Evolutionary conservation across 2,113 vertebrate species (phyloP).

Genomic region (Platysternon megacephalum): DNA sequence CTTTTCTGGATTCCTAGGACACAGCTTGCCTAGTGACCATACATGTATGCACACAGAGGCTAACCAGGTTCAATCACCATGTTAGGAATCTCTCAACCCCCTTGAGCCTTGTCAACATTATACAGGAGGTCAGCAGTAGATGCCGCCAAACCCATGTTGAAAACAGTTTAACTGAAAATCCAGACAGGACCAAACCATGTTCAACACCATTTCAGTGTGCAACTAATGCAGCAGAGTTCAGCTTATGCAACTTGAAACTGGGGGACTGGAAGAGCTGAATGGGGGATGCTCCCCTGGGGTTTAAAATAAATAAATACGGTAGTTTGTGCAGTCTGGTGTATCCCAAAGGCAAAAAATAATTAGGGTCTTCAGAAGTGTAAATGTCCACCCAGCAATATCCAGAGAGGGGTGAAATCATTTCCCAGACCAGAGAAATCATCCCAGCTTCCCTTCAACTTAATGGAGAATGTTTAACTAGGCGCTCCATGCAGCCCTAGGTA

Average conservation of each 20-base stretch:
- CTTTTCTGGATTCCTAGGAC: background rate
- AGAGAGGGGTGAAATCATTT: background rate
- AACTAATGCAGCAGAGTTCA: background rate
- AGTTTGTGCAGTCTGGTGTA: rapidly evolving
- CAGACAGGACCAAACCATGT: background rate
- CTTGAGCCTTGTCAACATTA: background rate
- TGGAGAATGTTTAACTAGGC: background rate
- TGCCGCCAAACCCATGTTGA: background rate
- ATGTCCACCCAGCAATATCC: background rate
- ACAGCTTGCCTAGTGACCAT: background rate
- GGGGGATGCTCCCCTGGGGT: background rate
- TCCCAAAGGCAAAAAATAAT: background rate
- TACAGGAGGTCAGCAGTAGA: background rate
- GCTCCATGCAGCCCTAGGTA: rapidly evolving
- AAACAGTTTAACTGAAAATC: background rate
- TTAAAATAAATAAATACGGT: background rate
- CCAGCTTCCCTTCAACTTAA: background rate
- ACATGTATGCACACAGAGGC: background rate
- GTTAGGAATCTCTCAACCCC: background rate
- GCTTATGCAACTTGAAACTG: background rate
- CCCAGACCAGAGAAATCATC: too few relatives aligned
- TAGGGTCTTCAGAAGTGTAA: background rate
- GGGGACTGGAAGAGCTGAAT: background rate
- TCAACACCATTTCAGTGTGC: background rate
- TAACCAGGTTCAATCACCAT: background rate